Conservation (phyloP, 2,113 vertebrate genomes). For the Numida meleagris region DNA sequence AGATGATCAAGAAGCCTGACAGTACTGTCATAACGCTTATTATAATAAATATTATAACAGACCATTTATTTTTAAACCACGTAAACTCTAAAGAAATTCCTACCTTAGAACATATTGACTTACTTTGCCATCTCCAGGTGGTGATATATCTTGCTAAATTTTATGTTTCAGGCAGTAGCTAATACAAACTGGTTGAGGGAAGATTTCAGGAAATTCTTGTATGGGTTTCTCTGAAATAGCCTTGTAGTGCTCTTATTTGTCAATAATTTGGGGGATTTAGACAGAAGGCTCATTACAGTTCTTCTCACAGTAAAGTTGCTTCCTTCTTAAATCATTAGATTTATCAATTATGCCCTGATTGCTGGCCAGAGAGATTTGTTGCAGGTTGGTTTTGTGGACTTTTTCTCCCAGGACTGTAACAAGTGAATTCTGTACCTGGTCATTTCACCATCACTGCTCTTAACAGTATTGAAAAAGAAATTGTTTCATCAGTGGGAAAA, state of each 20-base stretch:
- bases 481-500: slow-evolving; percentile 12
- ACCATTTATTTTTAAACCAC: neutral
- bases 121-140: neutral
- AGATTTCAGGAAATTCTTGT: neutral
- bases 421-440: neutral
- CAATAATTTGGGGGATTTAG: neutral
- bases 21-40: neutral
- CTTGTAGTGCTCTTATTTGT: neutral
- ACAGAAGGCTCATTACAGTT: neutral
- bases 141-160: neutral
- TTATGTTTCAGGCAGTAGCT: neutral
- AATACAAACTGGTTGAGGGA: neutral
- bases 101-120: neutral
- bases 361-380: neutral
- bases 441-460: neutral
- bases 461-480: neutral
- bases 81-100: neutral
- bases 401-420: neutral
- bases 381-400: neutral
- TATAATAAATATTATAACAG: too few relatives aligned
- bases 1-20: neutral
- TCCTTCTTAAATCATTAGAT: neutral
- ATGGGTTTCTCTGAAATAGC: neutral
- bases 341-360: neutral
- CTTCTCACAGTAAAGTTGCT: neutral